Evolutionary conservation across 2,113 vertebrate genomes (phyloP).

Genomic region (Lanius ludovicianus): DNA sequence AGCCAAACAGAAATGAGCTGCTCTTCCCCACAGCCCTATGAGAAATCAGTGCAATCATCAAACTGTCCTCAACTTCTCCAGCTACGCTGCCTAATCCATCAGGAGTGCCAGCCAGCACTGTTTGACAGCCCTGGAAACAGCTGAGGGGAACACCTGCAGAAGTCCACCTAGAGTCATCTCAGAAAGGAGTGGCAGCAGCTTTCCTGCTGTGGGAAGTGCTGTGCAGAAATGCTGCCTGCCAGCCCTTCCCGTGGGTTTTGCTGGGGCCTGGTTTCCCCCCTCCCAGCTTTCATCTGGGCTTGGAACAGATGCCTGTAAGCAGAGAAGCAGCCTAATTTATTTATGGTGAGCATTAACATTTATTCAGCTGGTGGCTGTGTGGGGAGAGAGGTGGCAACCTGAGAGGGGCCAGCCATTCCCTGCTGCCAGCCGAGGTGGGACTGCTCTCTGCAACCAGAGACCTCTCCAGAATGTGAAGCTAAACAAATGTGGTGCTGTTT

Average conservation of each 20-base stretch:
- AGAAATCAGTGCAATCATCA: background rate
- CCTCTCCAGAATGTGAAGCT: slow-evolving; percentile 28
- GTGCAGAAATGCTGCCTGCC: background rate
- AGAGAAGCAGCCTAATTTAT: slow-evolving; percentile 68
- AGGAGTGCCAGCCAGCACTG: rapidly evolving
- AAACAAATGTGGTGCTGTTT: background rate
- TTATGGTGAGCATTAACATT: slow-evolving; percentile 69
- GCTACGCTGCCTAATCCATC: background rate
- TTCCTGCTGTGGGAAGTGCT: background rate
- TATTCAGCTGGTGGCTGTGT: slow-evolving; percentile 30
- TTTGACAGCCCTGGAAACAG: background rate
- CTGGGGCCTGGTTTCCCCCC: background rate
- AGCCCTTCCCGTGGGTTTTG: background rate
- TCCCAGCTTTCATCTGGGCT: background rate
- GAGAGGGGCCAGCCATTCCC: slow-evolving; percentile 34
- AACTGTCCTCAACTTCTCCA: background rate
- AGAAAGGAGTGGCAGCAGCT: background rate
- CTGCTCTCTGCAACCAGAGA: background rate
- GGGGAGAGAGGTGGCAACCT: slow-evolving; percentile 25
- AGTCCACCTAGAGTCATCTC: background rate
- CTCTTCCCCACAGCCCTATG: background rate
- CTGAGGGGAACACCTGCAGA: background rate
- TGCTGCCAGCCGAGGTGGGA: background rate
- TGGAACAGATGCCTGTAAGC: slow-evolving; percentile 10
- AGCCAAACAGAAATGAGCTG: background rate